A percentile compares a stretch with the other conserved stretches of the same genome.
Evolutionary conservation across 2,797 vertebrate species (phyloP).

Genomic region (Lepus townsendii): DNA sequence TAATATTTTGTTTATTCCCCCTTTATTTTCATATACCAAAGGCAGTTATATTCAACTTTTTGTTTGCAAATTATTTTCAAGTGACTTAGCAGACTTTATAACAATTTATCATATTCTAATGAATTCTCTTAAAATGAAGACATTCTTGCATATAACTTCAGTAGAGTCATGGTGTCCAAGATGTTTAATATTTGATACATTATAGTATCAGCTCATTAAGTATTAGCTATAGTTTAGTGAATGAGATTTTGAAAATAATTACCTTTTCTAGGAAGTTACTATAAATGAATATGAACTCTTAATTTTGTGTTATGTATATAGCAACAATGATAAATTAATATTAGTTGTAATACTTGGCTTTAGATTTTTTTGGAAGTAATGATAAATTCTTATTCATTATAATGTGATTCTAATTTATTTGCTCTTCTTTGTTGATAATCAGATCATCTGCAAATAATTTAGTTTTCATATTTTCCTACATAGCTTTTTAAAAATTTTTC

Average conservation of each 20-base stretch:
- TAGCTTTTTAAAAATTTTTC: constrained; percentile 19
- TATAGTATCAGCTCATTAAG: neutral
- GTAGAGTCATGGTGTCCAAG: neutral
- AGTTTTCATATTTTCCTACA: constrained; percentile 51
- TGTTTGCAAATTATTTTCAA: no score
- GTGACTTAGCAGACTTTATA: neutral
- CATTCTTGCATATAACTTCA: constrained; percentile 13
- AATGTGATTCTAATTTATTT: constrained; percentile 30
- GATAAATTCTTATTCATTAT: constrained; percentile 26
- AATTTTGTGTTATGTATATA: constrained; percentile 44
- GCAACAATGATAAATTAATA: neutral
- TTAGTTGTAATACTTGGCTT: neutral
- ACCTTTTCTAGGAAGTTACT: constrained; percentile 44
- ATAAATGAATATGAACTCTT: constrained; percentile 41
- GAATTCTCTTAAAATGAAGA: constrained; percentile 37
- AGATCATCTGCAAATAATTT: constrained; percentile 20
- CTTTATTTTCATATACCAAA: neutral
- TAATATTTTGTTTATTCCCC: neutral
- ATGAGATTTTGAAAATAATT: constrained; percentile 16
- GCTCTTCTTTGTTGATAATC: constrained; percentile 11
- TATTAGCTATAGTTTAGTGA: neutral
- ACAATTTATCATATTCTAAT: neutral
- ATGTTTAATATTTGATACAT: constrained; percentile 19
- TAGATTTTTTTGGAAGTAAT: constrained; percentile 41
- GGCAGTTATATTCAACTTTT: neutral